Evolutionary conservation across 2,888 invertebrate species (phyloP), one percentile per base, ranked within the genome.

Genomic region (Belgica antarctica): DNA sequence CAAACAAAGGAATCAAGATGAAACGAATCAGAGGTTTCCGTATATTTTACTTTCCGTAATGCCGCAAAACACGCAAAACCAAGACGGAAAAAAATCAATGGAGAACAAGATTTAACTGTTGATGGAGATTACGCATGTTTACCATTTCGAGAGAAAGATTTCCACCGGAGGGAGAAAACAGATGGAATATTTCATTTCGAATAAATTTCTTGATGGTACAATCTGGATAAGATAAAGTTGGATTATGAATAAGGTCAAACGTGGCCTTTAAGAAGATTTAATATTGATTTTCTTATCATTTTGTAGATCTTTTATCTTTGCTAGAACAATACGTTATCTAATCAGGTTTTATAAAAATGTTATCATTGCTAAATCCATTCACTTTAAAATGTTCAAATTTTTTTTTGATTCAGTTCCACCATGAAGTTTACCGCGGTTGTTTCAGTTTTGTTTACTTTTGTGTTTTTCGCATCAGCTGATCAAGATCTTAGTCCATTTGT

Each of bases 51-150:
- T 52, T 52, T 52, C 52, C 8, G 22, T 22, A n/a, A 12, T n/a
- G 52, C 52, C 52, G 12, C 52, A 52, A 52, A 5, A n/a, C 17
- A n/a, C 17, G 52, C 52, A 12, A 2, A 52, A 17, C 7, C 22
- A 12, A 17, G 3, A 22, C 17, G 12, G 52, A 17, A 52, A 41
- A 41, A 52, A 52, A 52, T 52, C 52, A 52, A 52, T 52, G 22
- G 5, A 52, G 34, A 52, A 52, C 22, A 22, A 19, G 52, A 52
- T 52, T 52, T 52, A 52, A 52, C 17, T 52, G 52, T 52, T 41
- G 41, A 41, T n/a, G 41, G 52, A n/a, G 52, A 17, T 52, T 52
- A 52, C 52, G 52, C 52, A n/a, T 52, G 22, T 52, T 52, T 52
- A 22, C 10, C 41, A 41, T 41, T 41, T 41, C 41, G 3, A 4